Evolutionary conservation across 2,797 vertebrate genomes (phyloP).

Genomic region (Etheostoma perlongum): DNA sequence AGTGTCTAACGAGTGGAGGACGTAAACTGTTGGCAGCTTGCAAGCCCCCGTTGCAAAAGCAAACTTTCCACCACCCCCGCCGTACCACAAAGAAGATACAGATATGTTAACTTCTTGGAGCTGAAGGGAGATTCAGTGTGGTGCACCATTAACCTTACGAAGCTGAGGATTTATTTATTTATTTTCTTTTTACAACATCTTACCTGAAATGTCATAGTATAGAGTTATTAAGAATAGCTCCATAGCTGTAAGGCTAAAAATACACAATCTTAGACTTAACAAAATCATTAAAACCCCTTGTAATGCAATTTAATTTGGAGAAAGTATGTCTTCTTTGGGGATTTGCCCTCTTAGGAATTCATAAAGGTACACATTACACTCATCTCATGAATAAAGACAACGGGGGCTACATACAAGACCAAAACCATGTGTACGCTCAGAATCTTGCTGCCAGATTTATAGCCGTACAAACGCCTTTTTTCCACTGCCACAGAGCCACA

Average conservation of each 20-base stretch:
- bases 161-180: neutral
- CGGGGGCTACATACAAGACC: too few species aligned
- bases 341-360: neutral
- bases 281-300: neutral
- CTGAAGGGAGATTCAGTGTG: neutral
- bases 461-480: too few species aligned
- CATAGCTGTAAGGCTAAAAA: neutral
- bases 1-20: slow-evolving; percentile 78
- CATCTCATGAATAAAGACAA: too few species aligned
- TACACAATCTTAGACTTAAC: neutral
- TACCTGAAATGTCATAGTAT: neutral
- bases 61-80: slow-evolving; percentile 13
- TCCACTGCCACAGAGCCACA: too few species aligned
- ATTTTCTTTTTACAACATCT: neutral
- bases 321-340: neutral
- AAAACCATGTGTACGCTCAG: too few species aligned
- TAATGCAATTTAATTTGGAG: neutral
- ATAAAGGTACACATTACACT: neutral
- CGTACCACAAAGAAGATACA: slow-evolving; percentile 33
- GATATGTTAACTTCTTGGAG: slow-evolving; percentile 3
- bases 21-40: slow-evolving; percentile 53
- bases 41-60: slow-evolving; percentile 32
- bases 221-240: neutral
- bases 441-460: too few species aligned
- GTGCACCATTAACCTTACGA: slow-evolving; percentile 16